Base-by-base conservation (phyloP, 2,888 invertebrate species). In the Aleiodes testaceus region DNA sequence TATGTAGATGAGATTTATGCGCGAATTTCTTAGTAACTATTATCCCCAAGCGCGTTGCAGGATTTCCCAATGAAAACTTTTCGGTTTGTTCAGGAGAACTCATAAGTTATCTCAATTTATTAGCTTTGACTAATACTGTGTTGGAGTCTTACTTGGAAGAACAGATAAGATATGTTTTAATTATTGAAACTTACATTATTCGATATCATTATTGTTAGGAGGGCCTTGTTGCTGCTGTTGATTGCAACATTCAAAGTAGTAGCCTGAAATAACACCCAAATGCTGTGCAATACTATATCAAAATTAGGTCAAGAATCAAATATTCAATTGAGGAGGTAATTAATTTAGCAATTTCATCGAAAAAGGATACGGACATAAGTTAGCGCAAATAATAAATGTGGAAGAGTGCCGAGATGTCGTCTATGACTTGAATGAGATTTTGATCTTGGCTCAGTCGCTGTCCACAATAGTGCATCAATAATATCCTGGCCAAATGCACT, bases 131-230 rank as follows among this genome's bases (percentile, higher is more conserved):
- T 26, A 26, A 5, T 5, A 1, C 5, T 26, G 3, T 26, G 26
- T 2, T 5, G 5, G 5, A 26, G 5, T 26, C 5, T 5, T 26
- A 26, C 26, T 26, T 26, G 5, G 69, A 71, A 30, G 47, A 18
- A 36, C 61, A 61, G 45, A 61, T 36, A 50, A 59, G 49, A 59
- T 6, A 12, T 36, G 2, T 14, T 22, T 30, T 14, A 18, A 18
- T 77, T 81, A n/a, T 7, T 12, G 30, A 14, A 59, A 92, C 94
- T 94, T 90, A 96, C 96, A 90, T 99, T 99, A 87, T 99, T 99
- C 7, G 99, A 98, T 94, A 99, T 97, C 97, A 99, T 98, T 76
- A 99, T 99, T 16, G 98, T 98, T 12, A 99, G 91, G 22, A 99
- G 91, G 63, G 98, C 96, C 87, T 99, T 98, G 88, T 99, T 99